Percentiles rank a stretch among this genome's conserved stretches.
These are phyloP conservation scores for Datnioides undecimradiatus DNA, from an alignment of 2,113 vertebrate species.

Conservation along the genomic window DNA sequence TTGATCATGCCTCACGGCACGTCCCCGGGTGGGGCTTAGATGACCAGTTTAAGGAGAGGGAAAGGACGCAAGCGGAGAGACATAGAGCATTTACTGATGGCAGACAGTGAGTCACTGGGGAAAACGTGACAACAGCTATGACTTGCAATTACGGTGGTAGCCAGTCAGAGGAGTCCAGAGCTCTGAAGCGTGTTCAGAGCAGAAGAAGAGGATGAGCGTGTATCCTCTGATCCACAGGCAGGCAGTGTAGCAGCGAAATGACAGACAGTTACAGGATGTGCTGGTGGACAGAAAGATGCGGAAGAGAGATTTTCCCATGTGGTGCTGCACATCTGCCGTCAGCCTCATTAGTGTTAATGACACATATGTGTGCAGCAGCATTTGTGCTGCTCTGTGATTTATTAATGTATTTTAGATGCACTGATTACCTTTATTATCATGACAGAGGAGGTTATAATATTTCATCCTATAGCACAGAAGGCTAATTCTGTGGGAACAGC, in stretches of 20 bases:
- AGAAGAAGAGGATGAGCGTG: neutral
- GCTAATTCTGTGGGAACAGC: neutral
- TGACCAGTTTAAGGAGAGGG: constrained; percentile 25
- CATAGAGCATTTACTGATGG: constrained; percentile 15
- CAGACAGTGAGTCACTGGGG: constrained; percentile 50
- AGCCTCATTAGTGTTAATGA: constrained; percentile 61
- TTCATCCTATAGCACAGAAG: neutral
- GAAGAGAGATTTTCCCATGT: constrained; percentile 35
- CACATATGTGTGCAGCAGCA: constrained; percentile 18
- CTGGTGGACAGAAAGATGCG: neutral
- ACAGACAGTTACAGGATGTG: constrained; percentile 15
- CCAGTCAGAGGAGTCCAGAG: constrained; percentile 18
- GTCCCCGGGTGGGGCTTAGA: constrained; percentile 44
- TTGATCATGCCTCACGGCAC: constrained; percentile 41
- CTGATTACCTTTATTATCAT: constrained; percentile 32
- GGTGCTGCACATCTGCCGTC: constrained; percentile 44
- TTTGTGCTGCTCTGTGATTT: constrained; percentile 30
- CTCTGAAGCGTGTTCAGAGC: constrained; percentile 1
- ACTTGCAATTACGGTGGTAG: constrained; percentile 53
- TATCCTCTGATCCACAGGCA: neutral
- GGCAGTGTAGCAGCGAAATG: neutral
- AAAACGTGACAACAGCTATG: constrained; percentile 35
- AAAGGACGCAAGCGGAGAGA: constrained; percentile 6
- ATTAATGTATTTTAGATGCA: constrained; percentile 12
- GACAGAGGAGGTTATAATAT: constrained; percentile 28